Base-by-base conservation (phyloP, 1,140 invertebrate genomes). In the Drosophila chauvacae region DNA sequence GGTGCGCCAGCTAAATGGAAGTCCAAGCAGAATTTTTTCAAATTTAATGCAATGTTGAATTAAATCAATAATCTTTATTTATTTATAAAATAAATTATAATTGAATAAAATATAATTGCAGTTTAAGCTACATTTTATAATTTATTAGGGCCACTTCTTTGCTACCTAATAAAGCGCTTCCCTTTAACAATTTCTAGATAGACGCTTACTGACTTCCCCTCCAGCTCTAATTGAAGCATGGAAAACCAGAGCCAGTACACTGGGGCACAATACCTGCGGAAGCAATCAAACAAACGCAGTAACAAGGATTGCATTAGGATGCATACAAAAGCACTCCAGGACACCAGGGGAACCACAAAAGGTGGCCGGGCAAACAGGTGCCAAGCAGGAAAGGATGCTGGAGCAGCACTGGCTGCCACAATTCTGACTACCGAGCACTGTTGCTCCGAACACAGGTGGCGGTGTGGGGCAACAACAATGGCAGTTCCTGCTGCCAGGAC, bases 271-370 rank as follows among this genome's bases (percentile, higher is more conserved):
- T 72, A 42, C 42, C 18, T 20, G 68, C 68, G 70, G 70, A 73
- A 73, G 70, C 70, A 73, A 73, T 73, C 70, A 73, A 73, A 73
- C 70, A 73, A 73, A 73, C 55, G 68, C 68, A 72, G 70, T 73
- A 72, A 73, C 66, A 60, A 72, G 70, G 45, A 72, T 72, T 72
- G 68, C 70, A 73, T 73, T 73, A 73, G 70, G 66, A 73, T 73
- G 70, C 70, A 73, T 73, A 73, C 70, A 72, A 72, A 73, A 51
- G 68, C 68, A 72, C 70, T 72, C 68, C 70, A 72, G 70, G 68
- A 72, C 45, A 51, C 41, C 37, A 33, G 68, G 64, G 69, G 30
- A 73, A 73, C 70, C 70, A 60, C 70, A 73, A 60, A 57, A 72
- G 70, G 70, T 73, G 68, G 20, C 23, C 68, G 56, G 68, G 68